phyloP scores from a whole-genome alignment of 2,113 vertebrate genomes.

The Tringa solitaria region DNA sequence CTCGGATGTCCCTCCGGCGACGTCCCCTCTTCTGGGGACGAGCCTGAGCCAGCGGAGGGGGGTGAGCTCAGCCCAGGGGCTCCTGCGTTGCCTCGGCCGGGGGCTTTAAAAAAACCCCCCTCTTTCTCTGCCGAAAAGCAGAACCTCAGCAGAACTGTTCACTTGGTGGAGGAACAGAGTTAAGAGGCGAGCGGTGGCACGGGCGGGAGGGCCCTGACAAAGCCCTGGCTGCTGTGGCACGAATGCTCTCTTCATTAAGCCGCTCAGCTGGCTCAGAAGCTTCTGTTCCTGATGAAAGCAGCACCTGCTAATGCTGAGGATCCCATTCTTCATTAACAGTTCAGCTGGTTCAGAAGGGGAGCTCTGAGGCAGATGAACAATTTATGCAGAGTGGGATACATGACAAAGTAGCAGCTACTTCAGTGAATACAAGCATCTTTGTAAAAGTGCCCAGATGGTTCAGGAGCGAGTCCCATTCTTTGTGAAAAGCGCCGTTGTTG shows the following conservation, averaged over 20 bases:
- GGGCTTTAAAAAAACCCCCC: neutral
- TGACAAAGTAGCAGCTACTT: conserved; percentile 34
- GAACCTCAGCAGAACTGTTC: neutral
- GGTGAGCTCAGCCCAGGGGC: neutral
- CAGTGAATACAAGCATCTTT: conserved; percentile 44
- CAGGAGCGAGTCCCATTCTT: neutral
- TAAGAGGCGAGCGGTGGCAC: accelerated
- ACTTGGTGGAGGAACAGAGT: neutral
- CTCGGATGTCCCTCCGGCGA: neutral
- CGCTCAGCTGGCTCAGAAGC: neutral
- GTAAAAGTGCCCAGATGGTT: conserved; percentile 41
- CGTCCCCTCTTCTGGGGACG: accelerated
- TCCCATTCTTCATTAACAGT: neutral
- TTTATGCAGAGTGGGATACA: conserved; percentile 45
- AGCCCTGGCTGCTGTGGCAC: neutral
- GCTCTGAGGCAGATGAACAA: conserved; percentile 32
- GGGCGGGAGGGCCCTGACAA: neutral
- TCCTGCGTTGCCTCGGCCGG: neutral
- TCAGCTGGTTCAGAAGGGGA: conserved; percentile 22
- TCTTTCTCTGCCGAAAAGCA: neutral
- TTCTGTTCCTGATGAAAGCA: conserved; percentile 17
- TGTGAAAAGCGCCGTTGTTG: conserved; percentile 27
- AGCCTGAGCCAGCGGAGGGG: neutral
- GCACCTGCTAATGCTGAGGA: neutral
- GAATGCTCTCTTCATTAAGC: neutral